A percentile compares a stretch with the other conserved stretches of the same genome.
Conservation (phyloP, 2,888 invertebrate species). For the Eupithecia inturbata region DNA sequence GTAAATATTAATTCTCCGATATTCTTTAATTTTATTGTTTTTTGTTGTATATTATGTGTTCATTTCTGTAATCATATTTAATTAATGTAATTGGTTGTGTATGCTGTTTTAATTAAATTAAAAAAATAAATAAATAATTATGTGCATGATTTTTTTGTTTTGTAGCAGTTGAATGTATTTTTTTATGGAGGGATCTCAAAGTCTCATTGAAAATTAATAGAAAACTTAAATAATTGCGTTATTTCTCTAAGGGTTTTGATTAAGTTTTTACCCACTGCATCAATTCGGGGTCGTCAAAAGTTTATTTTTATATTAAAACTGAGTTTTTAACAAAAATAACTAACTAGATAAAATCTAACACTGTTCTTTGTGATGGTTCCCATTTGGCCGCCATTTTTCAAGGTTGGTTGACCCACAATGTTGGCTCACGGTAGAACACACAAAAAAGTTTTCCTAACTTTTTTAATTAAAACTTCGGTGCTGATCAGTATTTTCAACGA, state of each 20-base stretch:
- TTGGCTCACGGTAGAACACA: slow-evolving; percentile 30
- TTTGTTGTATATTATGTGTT: no score
- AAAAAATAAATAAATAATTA: no score
- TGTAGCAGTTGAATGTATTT: no score
- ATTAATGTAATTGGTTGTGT: no score
- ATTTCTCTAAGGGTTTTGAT: neutral
- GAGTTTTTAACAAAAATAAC: neutral
- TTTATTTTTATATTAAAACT: neutral
- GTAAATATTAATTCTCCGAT: no score
- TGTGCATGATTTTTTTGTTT: no score
- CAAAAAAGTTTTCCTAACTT: slow-evolving; percentile 42
- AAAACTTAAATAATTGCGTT: no score
- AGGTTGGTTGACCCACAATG: slow-evolving; percentile 33
- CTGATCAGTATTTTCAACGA: slow-evolving; percentile 45
- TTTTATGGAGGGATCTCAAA: neutral
- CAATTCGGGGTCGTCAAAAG: neutral
- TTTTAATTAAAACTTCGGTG: slow-evolving; percentile 46
- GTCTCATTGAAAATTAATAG: neutral
- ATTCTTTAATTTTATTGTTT: no score
- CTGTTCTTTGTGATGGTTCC: neutral
- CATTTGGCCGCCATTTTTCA: slow-evolving; percentile 7
- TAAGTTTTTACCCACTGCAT: neutral
- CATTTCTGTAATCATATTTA: no score
- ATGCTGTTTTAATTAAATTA: no score
- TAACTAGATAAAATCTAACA: neutral